phyloP scores from a whole-genome alignment of 2,888 invertebrate species.

The Cryptocheilus praepositus region DNA sequence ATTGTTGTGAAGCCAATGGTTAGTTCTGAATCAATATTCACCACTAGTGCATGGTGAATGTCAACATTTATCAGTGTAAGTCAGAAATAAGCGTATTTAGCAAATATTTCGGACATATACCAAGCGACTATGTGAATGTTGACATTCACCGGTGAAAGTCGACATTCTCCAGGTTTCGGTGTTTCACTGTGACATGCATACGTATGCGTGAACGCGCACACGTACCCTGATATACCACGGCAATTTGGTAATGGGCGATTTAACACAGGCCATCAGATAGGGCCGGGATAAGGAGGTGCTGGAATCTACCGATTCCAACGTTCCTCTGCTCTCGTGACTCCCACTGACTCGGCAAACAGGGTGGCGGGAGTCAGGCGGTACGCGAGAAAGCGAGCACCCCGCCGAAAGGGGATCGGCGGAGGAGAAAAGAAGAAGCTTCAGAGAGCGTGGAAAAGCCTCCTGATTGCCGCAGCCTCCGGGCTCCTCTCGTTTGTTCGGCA shows the following conservation, averaged over 20 bases:
- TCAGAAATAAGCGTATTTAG: no score
- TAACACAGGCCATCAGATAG: slow-evolving; percentile 66
- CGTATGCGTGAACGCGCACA: background rate
- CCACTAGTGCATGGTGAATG: no score
- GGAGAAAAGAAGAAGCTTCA: slow-evolving; percentile 35
- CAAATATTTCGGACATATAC: background rate
- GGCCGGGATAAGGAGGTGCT: slow-evolving; percentile 48
- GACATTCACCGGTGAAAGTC: no score
- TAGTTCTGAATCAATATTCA: no score
- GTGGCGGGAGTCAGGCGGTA: slow-evolving; percentile 19
- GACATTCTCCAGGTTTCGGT: no score
- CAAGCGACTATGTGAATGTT: no score
- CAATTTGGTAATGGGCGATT: slow-evolving; percentile 67
- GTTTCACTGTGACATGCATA: background rate
- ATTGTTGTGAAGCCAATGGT: no score
- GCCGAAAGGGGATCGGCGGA: slow-evolving; percentile 34
- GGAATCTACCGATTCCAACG: slow-evolving; percentile 37
- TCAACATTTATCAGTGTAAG: no score
- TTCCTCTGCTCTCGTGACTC: background rate
- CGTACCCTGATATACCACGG: slow-evolving; percentile 25
- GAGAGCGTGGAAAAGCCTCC: slow-evolving; percentile 52
- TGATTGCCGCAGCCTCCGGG: slow-evolving; percentile 54
- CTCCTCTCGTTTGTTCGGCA: slow-evolving; percentile 47
- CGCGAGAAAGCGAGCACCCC: slow-evolving; percentile 4
- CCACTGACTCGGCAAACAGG: slow-evolving; percentile 22